Evolutionary conservation across 2,888 invertebrate genomes (phyloP).

Genomic region (Pilophorus perplexus): DNA sequence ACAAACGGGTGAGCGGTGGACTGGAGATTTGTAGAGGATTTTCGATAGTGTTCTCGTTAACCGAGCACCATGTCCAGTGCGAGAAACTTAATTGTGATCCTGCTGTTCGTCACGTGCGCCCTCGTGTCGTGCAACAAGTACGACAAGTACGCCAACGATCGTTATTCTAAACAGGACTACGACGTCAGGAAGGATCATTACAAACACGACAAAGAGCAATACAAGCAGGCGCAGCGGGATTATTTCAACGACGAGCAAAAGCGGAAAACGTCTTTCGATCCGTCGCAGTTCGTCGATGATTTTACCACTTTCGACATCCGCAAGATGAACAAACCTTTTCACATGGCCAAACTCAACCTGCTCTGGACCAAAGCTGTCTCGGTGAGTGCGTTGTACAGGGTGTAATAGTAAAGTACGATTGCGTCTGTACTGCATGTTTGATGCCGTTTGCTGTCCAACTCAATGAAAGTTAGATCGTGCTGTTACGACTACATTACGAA

Average conservation of each 20-base stretch:
- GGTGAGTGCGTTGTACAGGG: no score
- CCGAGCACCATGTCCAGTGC: background rate
- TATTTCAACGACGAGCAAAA: slow-evolving; percentile 60
- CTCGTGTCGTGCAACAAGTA: slow-evolving; percentile 23
- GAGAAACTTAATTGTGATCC: slow-evolving; percentile 1
- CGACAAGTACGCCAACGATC: slow-evolving; percentile 43
- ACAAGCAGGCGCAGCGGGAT: slow-evolving; percentile 58
- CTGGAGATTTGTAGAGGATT: no score
- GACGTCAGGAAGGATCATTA: slow-evolving; percentile 14
- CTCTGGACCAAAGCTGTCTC: slow-evolving; percentile 87
- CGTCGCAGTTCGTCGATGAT: slow-evolving; percentile 47
- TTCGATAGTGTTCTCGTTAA: no score
- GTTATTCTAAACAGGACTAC: slow-evolving; percentile 8
- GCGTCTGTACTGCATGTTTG: no score
- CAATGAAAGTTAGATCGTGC: no score
- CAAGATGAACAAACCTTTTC: slow-evolving; percentile 76
- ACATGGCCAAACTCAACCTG: slow-evolving; percentile 86
- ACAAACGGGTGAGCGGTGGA: no score
- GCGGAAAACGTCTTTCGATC: slow-evolving; percentile 51
- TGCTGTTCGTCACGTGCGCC: slow-evolving; percentile 5
- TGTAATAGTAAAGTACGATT: no score
- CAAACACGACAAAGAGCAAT: slow-evolving; percentile 23
- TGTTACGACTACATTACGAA: no score
- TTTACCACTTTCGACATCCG: slow-evolving; percentile 60
- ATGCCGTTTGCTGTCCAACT: no score